Conservation (phyloP, 1,140 invertebrate species). For the Calosoma granatense region DNA sequence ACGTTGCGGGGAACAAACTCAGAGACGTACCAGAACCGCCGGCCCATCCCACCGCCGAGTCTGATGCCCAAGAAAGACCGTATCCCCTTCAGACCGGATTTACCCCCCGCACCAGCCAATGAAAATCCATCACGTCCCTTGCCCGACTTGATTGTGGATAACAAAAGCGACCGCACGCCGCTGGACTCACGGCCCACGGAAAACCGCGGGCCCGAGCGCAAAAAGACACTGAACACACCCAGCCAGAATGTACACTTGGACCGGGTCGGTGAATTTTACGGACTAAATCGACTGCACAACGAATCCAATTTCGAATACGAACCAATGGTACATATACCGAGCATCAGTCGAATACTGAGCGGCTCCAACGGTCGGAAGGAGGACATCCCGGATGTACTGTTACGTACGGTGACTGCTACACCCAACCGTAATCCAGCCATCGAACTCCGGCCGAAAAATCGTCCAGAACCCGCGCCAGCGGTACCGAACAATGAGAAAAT, state of each 20-base stretch:
- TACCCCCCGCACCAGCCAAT: conserved; percentile 34
- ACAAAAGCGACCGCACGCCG: neutral
- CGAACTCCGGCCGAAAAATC: conserved; percentile 34
- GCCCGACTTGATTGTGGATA: conserved; percentile 21
- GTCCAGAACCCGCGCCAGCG: conserved; percentile 29
- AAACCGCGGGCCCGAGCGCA: conserved; percentile 31
- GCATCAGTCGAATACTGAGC: conserved; percentile 69
- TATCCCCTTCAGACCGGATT: conserved; percentile 60
- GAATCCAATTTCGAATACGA: conserved; percentile 32
- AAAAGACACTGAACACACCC: conserved; percentile 63
- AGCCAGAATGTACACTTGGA: conserved; percentile 41
- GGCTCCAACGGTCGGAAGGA: conserved; percentile 71
- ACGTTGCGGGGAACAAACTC: conserved; percentile 62
- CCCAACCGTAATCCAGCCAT: conserved; percentile 35
- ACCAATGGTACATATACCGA: conserved; percentile 25
- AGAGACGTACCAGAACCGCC: conserved; percentile 48
- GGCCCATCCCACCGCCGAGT: conserved; percentile 64
- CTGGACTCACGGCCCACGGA: neutral
- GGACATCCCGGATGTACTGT: conserved; percentile 61
- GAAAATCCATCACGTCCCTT: conserved; percentile 31
- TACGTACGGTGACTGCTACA: conserved; percentile 56
- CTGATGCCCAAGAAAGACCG: conserved; percentile 65
- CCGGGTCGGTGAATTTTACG: conserved; percentile 25
- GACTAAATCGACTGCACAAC: conserved; percentile 24
- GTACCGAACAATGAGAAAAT: conserved; percentile 33